phyloP scores from a whole-genome alignment of 2,113 vertebrate species.

The Notothenia coriiceps region DNA sequence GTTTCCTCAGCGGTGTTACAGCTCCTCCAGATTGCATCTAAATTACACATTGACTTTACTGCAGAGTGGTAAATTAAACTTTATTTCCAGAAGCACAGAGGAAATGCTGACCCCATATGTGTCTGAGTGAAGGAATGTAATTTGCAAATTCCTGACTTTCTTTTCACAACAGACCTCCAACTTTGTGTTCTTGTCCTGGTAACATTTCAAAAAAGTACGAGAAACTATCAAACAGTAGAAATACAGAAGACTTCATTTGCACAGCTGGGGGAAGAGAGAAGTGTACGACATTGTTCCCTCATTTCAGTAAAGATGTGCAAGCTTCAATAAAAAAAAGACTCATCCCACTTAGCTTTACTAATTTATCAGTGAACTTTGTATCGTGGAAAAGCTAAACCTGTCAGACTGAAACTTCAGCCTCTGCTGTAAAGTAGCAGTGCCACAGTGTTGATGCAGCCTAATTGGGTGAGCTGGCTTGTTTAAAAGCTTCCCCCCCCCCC shows the following conservation, averaged over 20 bases:
- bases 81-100: slow-evolving; percentile 34
- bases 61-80: slow-evolving; percentile 39
- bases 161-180: slow-evolving; percentile 14
- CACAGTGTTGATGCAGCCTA: slow-evolving; percentile 58
- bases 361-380: slow-evolving; percentile 28
- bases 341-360: background rate
- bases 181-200: slow-evolving; percentile 1
- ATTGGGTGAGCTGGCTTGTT: slow-evolving; percentile 50
- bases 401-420: slow-evolving; percentile 23
- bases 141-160: slow-evolving; percentile 14
- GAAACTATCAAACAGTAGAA: background rate
- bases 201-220: slow-evolving; percentile 1
- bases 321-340: background rate
- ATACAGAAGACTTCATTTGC: background rate
- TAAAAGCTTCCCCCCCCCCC: slow-evolving; percentile 34
- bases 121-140: slow-evolving; percentile 27
- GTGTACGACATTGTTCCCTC: background rate
- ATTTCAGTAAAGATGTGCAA: background rate
- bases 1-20: slow-evolving; percentile 49
- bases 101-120: slow-evolving; percentile 29
- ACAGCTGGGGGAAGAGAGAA: background rate
- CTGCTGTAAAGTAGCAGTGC: slow-evolving; percentile 36
- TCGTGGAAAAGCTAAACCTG: slow-evolving; percentile 28
- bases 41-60: slow-evolving; percentile 51
- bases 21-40: slow-evolving; percentile 52